phyloP scores from a whole-genome alignment of 2,113 vertebrate species.

The Felis chaus region DNA sequence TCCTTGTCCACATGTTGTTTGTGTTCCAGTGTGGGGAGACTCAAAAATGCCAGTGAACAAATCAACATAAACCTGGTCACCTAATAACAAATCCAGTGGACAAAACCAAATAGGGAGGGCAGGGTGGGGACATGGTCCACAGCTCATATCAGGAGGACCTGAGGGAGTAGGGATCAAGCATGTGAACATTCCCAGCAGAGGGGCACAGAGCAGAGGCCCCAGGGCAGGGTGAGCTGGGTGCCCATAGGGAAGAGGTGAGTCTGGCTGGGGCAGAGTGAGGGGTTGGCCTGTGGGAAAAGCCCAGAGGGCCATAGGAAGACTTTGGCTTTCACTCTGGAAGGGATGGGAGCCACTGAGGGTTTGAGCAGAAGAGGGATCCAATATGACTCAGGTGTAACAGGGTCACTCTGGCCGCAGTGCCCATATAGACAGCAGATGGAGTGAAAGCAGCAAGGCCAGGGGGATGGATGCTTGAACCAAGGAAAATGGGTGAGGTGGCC shows the following conservation, averaged over 20 bases:
- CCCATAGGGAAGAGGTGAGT: not conserved
- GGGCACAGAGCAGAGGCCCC: not conserved
- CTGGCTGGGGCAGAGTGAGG: not conserved
- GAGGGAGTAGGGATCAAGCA: not conserved
- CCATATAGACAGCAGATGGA: not conserved
- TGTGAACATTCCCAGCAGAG: rapidly evolving
- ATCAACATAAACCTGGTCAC: not conserved
- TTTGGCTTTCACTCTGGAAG: not conserved
- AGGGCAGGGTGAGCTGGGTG: not conserved
- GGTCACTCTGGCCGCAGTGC: too few relatives aligned
- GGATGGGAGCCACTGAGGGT: not conserved
- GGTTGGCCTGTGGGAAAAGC: rapidly evolving
- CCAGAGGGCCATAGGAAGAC: not conserved
- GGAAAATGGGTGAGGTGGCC: rapidly evolving
- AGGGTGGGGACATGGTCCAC: rapidly evolving
- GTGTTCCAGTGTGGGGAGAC: not conserved
- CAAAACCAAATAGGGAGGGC: not conserved
- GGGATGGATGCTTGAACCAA: not conserved
- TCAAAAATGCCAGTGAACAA: not conserved
- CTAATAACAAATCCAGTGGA: not conserved
- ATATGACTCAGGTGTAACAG: not conserved
- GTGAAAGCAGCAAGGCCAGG: not conserved
- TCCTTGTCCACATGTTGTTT: not conserved
- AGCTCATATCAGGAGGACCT: not conserved
- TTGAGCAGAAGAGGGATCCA: not conserved